Evolutionary conservation across 2,113 vertebrate species (phyloP).

Genomic region (Menidia beryllina): DNA sequence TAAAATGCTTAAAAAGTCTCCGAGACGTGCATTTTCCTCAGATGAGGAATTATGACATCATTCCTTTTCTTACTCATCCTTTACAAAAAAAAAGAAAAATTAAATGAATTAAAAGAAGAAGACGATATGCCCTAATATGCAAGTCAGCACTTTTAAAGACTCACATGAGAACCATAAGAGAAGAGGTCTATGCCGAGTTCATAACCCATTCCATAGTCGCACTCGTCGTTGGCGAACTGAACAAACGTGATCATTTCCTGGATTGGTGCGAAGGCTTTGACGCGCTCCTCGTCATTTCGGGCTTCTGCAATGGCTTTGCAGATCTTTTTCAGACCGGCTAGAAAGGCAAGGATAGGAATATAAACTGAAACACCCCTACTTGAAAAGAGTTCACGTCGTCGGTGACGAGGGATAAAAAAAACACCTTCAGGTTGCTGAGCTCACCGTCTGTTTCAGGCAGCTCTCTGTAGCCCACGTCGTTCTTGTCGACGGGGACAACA

Average conservation of each 20-base stretch:
- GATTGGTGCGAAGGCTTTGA: conserved; percentile 93
- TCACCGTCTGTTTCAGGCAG: conserved; percentile 94
- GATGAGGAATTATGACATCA: too few relatives aligned
- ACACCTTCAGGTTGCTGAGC: neutral
- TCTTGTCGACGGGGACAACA: conserved; percentile 95
- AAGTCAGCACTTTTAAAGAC: conserved; percentile 52
- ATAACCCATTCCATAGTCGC: conserved; percentile 97
- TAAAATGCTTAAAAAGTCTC: too few relatives aligned
- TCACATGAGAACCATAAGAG: conserved; percentile 94
- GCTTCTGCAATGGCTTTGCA: conserved; percentile 93
- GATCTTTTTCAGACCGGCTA: conserved; percentile 90
- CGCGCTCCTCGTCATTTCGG: conserved; percentile 85
- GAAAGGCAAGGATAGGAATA: neutral
- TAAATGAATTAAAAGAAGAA: too few relatives aligned
- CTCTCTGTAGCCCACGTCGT: conserved; percentile 95
- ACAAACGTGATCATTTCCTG: conserved; percentile 96
- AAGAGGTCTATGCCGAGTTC: conserved; percentile 96
- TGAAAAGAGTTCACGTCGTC: too few relatives aligned
- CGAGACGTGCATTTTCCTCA: too few relatives aligned
- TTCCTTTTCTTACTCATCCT: too few relatives aligned
- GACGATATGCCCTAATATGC: neutral
- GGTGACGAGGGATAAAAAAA: neutral
- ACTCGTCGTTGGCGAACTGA: conserved; percentile 99
- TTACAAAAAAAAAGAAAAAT: too few relatives aligned
- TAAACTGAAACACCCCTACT: neutral